Base-by-base conservation (phyloP, 1,140 invertebrate species). In the Zaprionus tsacasi region DNA sequence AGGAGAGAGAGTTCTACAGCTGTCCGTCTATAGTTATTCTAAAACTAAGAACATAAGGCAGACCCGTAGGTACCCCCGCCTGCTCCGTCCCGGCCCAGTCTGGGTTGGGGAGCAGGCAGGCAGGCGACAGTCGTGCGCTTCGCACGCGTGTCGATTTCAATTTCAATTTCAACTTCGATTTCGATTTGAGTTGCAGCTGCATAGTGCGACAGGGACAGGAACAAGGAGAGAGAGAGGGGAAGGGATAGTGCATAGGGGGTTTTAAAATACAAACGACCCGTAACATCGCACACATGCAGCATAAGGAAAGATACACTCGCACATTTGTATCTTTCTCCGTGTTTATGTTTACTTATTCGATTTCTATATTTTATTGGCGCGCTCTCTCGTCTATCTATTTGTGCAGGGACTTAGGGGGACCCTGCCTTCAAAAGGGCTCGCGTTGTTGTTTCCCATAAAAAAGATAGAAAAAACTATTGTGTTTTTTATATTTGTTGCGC, bases 81-180 rank as follows among this genome's bases (percentile, higher is more conserved):
- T 61, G 5, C 43, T 21, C 3, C 10, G 4, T 36, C 1, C 33
- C 12, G 6, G 2, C 50, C 55, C 30, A 48, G 25, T 15, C 43
- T 33, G 6, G 33, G 11, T 15, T 63, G 76, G 78, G 80, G 74
- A 61, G 73, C 66, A 75, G 78, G 73, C 75, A 78, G 70, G 73
- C 66, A 75, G 78, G 73, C 75, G 81, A 73, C 80, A 67, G 57
- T 66, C 82, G 76, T 63, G 68, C 67, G 77, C 73, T 75, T 83
- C 74, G 81, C 83, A 88, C 83, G 83, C 83, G 83, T 87, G 50
- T 87, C 66, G 68, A 87, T 87, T 87, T 87, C 85, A 78, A 76
- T 73, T 79, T 77, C 25, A 67, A 76, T 58, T 76, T 64, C 56
- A 58, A 43, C 66, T 67, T 71, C 13, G 54, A 38, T 25, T 57